Percentiles rank a stretch among this genome's conserved stretches.
Conservation (phyloP, 2,113 vertebrate species). For the Cairina moschata region DNA sequence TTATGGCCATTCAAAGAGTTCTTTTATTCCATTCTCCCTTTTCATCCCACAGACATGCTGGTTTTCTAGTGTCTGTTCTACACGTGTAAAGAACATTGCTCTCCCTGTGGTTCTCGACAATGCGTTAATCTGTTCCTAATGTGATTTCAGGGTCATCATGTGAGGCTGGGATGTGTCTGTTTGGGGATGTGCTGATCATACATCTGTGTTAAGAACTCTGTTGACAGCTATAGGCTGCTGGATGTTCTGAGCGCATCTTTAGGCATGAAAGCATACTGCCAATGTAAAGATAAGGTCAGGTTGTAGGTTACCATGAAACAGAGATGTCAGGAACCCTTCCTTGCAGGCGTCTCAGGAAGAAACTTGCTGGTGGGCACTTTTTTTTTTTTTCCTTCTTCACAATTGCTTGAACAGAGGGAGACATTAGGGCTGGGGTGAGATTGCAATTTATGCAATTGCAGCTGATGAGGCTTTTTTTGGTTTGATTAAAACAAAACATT, state of each 20-base stretch:
- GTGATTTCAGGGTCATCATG: not conserved
- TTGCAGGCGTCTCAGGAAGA: not conserved
- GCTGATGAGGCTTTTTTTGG: fast-evolving
- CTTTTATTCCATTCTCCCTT: not conserved
- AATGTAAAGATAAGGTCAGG: not conserved
- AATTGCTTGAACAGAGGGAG: not conserved
- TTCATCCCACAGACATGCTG: not conserved
- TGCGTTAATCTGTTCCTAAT: not conserved
- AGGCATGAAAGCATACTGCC: not conserved
- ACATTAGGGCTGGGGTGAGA: not conserved
- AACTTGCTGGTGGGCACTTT: not conserved
- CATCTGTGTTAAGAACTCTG: not conserved
- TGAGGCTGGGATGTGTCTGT: not conserved
- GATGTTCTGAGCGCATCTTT: not conserved
- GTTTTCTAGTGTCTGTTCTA: not conserved
- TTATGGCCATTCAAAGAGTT: not conserved
- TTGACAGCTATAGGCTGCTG: not conserved
- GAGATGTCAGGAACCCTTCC: not conserved
- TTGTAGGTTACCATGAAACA: not conserved
- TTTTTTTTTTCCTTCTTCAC: not conserved
- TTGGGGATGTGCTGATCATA: not conserved
- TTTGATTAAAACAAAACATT: not conserved
- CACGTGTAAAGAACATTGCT: not conserved
- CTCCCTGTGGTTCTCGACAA: not conserved
- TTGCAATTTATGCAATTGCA: not conserved